Base-by-base conservation (phyloP, 2,888 invertebrate species). In the Phymatocera aterrima region DNA sequence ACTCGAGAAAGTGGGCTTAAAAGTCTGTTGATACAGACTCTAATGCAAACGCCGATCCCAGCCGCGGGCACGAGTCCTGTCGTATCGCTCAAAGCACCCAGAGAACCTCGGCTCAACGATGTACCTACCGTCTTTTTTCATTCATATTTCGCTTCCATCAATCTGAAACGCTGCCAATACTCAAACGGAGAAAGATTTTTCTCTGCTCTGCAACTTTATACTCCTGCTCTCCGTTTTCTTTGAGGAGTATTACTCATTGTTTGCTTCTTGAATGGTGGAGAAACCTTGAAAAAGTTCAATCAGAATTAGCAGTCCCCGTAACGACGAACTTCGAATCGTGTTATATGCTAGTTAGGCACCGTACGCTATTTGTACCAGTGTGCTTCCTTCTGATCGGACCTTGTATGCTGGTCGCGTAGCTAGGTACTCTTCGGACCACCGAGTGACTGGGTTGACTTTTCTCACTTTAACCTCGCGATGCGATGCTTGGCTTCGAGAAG, bases 381-480 rank as follows among this genome's bases (percentile, higher is more conserved):
- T 12, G 68, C 28, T 2, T 68, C 24, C 46, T 24, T 51, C 24
- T 24, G 43, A 68, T 68, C 12, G 46, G 21, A 40, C 34, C 34
- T 48, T 72, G 24, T 4, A 72, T 51, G 34, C 51, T 15, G 10
- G 72, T 72, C 51, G 72, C 51, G 72, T 72, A 72, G 72, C 18
- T 34, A 12, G 72, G 51, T 75, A 60, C 60, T 75, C 54, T 75
- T 75, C 57, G 75, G 60, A 54, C 87, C 87, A 81, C 83, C 84
- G 86, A 87, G 87, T 87, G 88, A 89, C 88, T 88, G 86, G 88
- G 88, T 89, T 89, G 90, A 89, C 89, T 90, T 90, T 90, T 90
- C 90, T 89, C 90, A 88, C 90, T 89, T 88, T 89, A 90, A 90
- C 88, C 88, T 88, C 87, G 87, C 89, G 89, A 89, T 89, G 88